These are phyloP conservation scores for Hirtodrosophila alboralis DNA, from an alignment of 2,888 invertebrate genomes.

Conservation along the genomic window DNA sequence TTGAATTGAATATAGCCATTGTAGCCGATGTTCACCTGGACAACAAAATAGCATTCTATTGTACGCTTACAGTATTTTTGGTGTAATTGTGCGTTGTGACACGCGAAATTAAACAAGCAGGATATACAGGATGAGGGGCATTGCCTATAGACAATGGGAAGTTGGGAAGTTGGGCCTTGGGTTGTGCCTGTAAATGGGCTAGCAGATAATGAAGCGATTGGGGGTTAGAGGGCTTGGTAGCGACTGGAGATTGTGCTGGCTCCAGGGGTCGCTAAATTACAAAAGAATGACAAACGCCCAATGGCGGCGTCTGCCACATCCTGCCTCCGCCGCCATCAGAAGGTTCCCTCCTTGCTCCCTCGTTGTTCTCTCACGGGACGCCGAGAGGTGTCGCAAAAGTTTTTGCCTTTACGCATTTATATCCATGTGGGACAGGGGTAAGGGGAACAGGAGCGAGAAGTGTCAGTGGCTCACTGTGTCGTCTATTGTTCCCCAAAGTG, in stretches of 20 bases:
- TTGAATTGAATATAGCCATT: no score
- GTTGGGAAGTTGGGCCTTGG: neutral
- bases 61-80: slow-evolving; percentile 13
- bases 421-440: neutral
- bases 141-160: slow-evolving; percentile 7
- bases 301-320: slow-evolving; percentile 16
- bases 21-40: slow-evolving; percentile 30
- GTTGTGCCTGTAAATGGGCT: neutral
- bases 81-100: slow-evolving; percentile 74
- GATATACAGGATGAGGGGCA: neutral
- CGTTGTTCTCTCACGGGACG: slow-evolving; percentile 28
- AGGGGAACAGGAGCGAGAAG: slow-evolving; percentile 6
- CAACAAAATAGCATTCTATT: neutral
- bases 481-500: slow-evolving; percentile 79
- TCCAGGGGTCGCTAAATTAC: slow-evolving; percentile 64
- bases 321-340: neutral
- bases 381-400: slow-evolving; percentile 59
- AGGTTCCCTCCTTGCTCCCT: slow-evolving; percentile 9
- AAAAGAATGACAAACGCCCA: slow-evolving; percentile 72
- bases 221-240: slow-evolving; percentile 4
- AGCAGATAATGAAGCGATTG: slow-evolving; percentile 54
- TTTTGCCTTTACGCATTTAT: slow-evolving; percentile 34
- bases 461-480: slow-evolving; percentile 30
- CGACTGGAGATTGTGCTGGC: slow-evolving; percentile 14
- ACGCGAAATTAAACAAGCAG: slow-evolving; percentile 67